A percentile compares a stretch with the other conserved stretches of the same genome.
These are phyloP conservation scores for Clunio marinus DNA, from an alignment of 2,888 invertebrate species.

Conservation along the genomic window DNA sequence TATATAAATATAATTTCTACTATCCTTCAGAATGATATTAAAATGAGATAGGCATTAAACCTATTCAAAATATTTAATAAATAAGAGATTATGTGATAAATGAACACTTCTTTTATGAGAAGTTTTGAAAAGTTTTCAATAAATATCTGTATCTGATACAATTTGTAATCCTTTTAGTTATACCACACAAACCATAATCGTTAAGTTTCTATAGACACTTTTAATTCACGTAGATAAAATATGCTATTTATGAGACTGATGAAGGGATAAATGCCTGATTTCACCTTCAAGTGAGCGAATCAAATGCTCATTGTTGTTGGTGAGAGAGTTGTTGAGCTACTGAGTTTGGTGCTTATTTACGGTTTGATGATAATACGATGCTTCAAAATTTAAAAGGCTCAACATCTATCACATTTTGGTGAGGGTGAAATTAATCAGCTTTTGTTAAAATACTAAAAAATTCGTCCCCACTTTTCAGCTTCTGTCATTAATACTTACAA, in stretches of 20 bases:
- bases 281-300: conserved; percentile 25
- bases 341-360: conserved; percentile 12
- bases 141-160: not conserved
- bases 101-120: conserved; percentile 10
- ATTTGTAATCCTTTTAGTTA: conserved; percentile 19
- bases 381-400: not conserved
- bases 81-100: not conserved
- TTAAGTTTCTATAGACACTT: no score
- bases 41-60: no score
- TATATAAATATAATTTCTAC: no score
- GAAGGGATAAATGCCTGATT: conserved; percentile 20
- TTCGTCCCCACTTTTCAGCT: no score
- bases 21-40: no score
- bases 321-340: conserved; percentile 2
- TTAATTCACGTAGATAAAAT: no score
- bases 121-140: not conserved
- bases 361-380: not conserved
- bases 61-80: conserved; percentile 3
- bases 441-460: no score
- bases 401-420: not conserved
- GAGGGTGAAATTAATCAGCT: conserved; percentile 15
- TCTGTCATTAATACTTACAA: no score
- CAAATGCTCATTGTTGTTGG: conserved; percentile 15
- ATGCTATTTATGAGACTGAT: no score
- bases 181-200: not conserved